Evolutionary conservation across 2,888 invertebrate species (phyloP), one percentile per base, ranked within the genome.

Genomic region (Lottia scabra): DNA sequence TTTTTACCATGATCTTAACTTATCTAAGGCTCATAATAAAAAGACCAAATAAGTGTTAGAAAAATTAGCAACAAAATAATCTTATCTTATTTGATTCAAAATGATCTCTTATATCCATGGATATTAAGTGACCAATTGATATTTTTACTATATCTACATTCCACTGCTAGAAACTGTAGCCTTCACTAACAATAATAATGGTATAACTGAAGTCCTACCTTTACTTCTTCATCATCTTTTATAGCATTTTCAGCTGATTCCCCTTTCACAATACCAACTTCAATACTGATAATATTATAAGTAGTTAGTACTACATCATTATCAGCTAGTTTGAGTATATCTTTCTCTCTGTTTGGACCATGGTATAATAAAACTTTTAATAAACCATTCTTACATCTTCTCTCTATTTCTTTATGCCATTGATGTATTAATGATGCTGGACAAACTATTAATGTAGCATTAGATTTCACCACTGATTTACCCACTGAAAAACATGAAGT

Each of bases 401-500:
- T 91, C 13, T 90, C 87, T 12, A 97, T 93, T 89, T 98, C 97
- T 16, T 90, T 91, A 74, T 94, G 93, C 98, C 98, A 99, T 88
- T 99, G 98, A 80, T 93, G 93, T 71, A 98, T 91, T 65, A 99
- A 92, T 63, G 96, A 96, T 2, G 98, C 96, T 0, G 98, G 98
- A 84, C 97, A 96, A 1, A 99, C 93, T 0, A 99, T 94, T n/a
- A 99, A 91, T 2, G 90, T 90, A 2, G 88, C 85, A 56, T 81
- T 79, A 2, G 88, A 88, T 27, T 86, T 83, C 10, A 88, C 77
- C 0, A 86, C 73, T 12, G 80, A 78, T 63, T 81, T 83, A n/a
- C 78, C 81, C 78, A 83, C 85, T 86, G 78, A 15, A 81, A 77
- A 5, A 71, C n/a, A 30, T 44, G 23, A 67, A 68, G 19, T 12